These are phyloP conservation scores for Podotricha telesiphe DNA, from an alignment of 2,888 invertebrate species.

Conservation along the genomic window DNA sequence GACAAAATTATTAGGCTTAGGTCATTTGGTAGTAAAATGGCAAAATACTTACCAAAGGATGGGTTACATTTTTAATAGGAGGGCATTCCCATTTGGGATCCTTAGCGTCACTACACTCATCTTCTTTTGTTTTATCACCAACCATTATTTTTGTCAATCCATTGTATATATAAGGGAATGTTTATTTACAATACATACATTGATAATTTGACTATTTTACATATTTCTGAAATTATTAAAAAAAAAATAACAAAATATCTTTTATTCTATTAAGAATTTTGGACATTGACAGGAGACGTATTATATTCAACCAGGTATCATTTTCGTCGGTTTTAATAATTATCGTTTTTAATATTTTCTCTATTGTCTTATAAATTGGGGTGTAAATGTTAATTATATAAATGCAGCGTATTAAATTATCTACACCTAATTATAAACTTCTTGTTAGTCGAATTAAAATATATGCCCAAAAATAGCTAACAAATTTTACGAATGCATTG, in stretches of 20 bases:
- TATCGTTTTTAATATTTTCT: constrained; percentile 4
- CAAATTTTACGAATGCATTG: not conserved
- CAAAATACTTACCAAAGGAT: constrained; percentile 65
- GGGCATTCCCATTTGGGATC: constrained; percentile 56
- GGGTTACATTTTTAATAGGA: constrained; percentile 63
- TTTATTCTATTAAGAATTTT: constrained; percentile 8
- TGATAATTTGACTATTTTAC: not conserved
- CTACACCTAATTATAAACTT: too few relatives aligned
- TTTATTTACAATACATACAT: constrained; percentile 30
- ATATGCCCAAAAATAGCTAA: not conserved
- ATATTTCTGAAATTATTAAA: constrained; percentile 14
- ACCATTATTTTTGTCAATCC: constrained; percentile 54
- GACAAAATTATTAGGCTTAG: too few relatives aligned
- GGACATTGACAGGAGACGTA: constrained; percentile 6
- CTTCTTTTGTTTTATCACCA: constrained; percentile 51
- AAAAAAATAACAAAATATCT: not conserved
- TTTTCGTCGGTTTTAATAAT: constrained; percentile 1
- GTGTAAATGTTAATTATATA: not conserved
- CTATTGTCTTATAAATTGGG: not conserved
- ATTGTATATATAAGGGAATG: constrained; percentile 31
- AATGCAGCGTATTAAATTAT: not conserved
- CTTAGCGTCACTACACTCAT: constrained; percentile 57
- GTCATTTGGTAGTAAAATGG: not conserved
- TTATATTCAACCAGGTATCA: constrained; percentile 16
- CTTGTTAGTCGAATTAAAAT: too few relatives aligned